Evolutionary conservation across 2,113 vertebrate species (phyloP), one percentile per base, ranked within the genome.

Genomic region (Oncorhynchus mykiss): DNA sequence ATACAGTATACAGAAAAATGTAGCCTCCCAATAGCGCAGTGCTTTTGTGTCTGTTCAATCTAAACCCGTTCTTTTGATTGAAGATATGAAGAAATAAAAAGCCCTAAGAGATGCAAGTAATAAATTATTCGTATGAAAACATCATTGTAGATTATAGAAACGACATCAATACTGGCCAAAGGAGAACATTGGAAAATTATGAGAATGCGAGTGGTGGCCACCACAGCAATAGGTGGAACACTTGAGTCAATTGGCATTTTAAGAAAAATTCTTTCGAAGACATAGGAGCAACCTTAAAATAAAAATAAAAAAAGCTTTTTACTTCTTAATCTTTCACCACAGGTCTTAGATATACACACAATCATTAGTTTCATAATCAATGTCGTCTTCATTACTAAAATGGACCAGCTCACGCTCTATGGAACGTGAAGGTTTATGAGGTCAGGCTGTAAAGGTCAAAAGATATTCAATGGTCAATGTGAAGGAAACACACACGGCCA

Each of bases 131-230:
- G 71, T 72, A 73, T 71, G 74, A 86, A 86, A 82, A 89, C 66
- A 74, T 75, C 59, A 76, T 78, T 85, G 65, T 74, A 82, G 85
- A 78, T 70, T 78, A 76, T 84, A 80, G 31, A 85, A 86, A 87
- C 88, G 91, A 91, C 91, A 92, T 87, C 87, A 94, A 93, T 93
- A 94, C 93, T 94, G 93, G 89, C 88, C 80, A 20, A 29, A 74
- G 71, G 78, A 80, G 76, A 73, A 75, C 45, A 80, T 80, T 34
- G 69, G 49, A 76, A 75, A 81, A 62, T n/a, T 60, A 57, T 45
- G 66, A 85, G 67, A 76, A 31, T 9, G 31, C 51, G 82, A 76
- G 62, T 16, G 14, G 48, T 69, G 67, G 79, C 74, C 5, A 18
- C 74, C 59, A 85, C 77, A 84, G 84, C 71, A 34, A 57, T 65